phyloP scores from a whole-genome alignment of 1,140 invertebrate species.

The Formica exsecta region DNA sequence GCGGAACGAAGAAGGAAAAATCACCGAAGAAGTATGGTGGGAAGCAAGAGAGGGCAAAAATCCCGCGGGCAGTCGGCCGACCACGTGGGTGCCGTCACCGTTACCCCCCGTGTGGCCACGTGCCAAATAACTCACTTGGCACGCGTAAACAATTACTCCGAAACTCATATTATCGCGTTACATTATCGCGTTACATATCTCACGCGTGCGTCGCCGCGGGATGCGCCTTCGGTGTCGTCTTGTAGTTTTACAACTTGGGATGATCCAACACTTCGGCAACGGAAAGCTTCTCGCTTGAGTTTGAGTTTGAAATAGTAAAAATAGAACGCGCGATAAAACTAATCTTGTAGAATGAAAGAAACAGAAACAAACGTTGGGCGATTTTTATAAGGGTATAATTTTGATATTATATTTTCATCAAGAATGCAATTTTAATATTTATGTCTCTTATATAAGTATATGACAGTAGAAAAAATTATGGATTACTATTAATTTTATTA shows the following conservation, averaged over 20 bases:
- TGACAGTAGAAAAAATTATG: not conserved
- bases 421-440: not conserved
- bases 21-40: not conserved
- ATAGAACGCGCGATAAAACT: not conserved
- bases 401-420: not conserved
- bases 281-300: slow-evolving; percentile 16
- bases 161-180: slow-evolving; percentile 79
- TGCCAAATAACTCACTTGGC: slow-evolving; percentile 84
- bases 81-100: slow-evolving; percentile 76
- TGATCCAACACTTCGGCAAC: slow-evolving; percentile 23
- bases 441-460: not conserved
- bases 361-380: not conserved
- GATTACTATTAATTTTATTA: not conserved
- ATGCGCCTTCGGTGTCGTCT: slow-evolving; percentile 58
- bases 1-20: slow-evolving; percentile 22
- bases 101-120: slow-evolving; percentile 72
- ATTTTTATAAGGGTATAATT: not conserved
- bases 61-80: slow-evolving; percentile 72
- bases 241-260: slow-evolving; percentile 12
- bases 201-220: slow-evolving; percentile 61
- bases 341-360: not conserved
- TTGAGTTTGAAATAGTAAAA: not conserved
- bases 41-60: slow-evolving; percentile 49
- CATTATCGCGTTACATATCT: slow-evolving; percentile 75
- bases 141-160: slow-evolving; percentile 83